Evolutionary conservation across 2,797 vertebrate species (phyloP).

Genomic region (Molossus alvarezi): DNA sequence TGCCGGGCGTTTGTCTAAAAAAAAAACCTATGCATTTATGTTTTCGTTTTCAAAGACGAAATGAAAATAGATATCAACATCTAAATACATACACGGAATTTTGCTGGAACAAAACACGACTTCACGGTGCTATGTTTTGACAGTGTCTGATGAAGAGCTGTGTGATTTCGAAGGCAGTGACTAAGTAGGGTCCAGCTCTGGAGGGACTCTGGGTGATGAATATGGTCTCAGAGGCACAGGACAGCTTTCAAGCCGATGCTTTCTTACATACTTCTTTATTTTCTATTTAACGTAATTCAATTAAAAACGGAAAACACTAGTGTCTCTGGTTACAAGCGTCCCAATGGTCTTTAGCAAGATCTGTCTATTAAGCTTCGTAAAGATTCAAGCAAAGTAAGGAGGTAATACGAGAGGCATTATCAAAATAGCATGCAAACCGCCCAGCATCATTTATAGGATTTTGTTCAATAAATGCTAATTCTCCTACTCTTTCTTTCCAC

Average conservation of each 20-base stretch:
- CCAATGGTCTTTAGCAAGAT: background rate
- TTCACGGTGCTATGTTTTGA: accelerated
- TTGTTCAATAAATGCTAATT: background rate
- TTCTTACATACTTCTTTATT: background rate
- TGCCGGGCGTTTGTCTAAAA: background rate
- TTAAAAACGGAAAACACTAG: background rate
- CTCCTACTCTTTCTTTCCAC: background rate
- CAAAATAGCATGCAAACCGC: background rate
- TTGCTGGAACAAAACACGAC: background rate
- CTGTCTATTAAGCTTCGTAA: background rate
- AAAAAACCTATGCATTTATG: background rate
- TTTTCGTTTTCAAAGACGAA: constrained; percentile 17
- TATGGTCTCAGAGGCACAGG: constrained; percentile 2
- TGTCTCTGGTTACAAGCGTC: background rate
- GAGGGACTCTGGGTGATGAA: background rate
- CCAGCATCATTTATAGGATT: background rate
- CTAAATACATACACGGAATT: background rate
- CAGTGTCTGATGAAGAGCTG: background rate
- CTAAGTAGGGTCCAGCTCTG: background rate
- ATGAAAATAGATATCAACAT: background rate
- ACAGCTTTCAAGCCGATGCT: background rate
- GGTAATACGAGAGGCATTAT: background rate
- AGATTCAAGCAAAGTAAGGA: constrained; percentile 27
- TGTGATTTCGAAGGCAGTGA: background rate
- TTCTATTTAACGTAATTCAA: constrained; percentile 39